Conservation (phyloP, 1,140 invertebrate species). For the Eumeta japonica region DNA sequence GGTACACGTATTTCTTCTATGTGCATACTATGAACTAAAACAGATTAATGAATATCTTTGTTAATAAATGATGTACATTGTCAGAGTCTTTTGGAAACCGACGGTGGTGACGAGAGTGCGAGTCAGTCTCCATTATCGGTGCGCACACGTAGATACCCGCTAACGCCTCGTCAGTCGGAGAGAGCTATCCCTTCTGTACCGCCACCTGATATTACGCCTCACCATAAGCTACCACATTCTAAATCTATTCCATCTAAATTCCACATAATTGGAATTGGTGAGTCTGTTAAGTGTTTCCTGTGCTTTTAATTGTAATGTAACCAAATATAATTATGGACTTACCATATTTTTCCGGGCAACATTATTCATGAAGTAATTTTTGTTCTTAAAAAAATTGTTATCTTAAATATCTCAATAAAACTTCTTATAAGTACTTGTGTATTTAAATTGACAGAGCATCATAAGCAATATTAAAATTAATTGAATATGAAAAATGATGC, state of each 20-base stretch:
- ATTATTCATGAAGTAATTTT: too few relatives aligned
- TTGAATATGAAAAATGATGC: too few relatives aligned
- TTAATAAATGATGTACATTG: constrained; percentile 14
- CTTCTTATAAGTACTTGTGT: too few relatives aligned
- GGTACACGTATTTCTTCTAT: constrained; percentile 18
- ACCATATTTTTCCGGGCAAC: too few relatives aligned
- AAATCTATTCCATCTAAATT: constrained; percentile 54
- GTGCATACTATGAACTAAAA: background rate
- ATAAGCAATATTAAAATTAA: too few relatives aligned
- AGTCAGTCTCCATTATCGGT: constrained; percentile 79
- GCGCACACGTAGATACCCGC: constrained; percentile 67
- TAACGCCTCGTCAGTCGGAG: constrained; percentile 80
- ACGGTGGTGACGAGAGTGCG: constrained; percentile 69
- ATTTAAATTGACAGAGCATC: too few relatives aligned
- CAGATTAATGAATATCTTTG: background rate
- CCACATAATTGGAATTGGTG: constrained; percentile 67
- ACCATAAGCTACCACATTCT: constrained; percentile 43
- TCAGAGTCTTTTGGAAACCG: constrained; percentile 78
- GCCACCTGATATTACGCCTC: constrained; percentile 54
- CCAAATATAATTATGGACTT: constrained; percentile 12
- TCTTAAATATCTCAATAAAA: too few relatives aligned
- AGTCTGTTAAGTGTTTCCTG: constrained; percentile 17
- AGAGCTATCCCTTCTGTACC: constrained; percentile 59
- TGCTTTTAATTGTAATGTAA: too few relatives aligned
- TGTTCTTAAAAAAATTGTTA: too few relatives aligned